Evolutionary conservation across 2,797 vertebrate species (phyloP).

Genomic region (Silurus aristotelis): DNA sequence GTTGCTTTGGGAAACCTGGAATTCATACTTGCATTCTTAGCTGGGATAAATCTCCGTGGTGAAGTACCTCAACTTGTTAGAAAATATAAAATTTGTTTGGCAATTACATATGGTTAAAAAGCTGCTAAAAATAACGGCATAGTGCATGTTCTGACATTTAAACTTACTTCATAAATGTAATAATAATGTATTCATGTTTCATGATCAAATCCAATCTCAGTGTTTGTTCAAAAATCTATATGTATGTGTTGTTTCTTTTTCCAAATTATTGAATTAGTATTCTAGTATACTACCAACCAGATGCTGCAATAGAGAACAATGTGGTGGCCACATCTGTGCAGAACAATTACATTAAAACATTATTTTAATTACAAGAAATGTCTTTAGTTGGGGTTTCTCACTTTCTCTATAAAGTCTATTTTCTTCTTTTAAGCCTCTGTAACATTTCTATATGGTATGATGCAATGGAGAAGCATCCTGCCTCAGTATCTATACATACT

Average conservation of each 20-base stretch:
- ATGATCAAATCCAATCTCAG: not conserved
- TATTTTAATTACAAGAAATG: not conserved
- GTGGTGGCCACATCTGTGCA: no score
- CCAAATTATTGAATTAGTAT: not conserved
- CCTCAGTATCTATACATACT: constrained; percentile 66
- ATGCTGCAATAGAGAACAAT: not conserved
- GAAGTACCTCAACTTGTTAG: not conserved
- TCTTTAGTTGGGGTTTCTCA: not conserved
- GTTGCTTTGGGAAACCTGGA: not conserved
- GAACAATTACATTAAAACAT: constrained; percentile 3
- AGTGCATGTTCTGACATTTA: not conserved
- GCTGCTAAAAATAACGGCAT: not conserved
- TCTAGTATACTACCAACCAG: not conserved
- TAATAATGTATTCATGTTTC: not conserved
- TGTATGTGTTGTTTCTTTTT: not conserved
- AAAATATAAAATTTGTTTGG: not conserved
- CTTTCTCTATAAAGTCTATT: not conserved
- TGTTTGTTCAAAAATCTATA: not conserved
- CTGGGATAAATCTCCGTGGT: not conserved
- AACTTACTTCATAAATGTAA: not conserved
- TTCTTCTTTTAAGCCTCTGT: constrained; percentile 51
- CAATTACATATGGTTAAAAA: not conserved
- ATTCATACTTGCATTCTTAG: not conserved
- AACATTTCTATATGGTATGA: constrained; percentile 55
- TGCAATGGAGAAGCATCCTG: constrained; percentile 57